These are phyloP conservation scores for Strigamia maritima DNA, from an alignment of 2,888 invertebrate genomes.

Conservation along the genomic window DNA sequence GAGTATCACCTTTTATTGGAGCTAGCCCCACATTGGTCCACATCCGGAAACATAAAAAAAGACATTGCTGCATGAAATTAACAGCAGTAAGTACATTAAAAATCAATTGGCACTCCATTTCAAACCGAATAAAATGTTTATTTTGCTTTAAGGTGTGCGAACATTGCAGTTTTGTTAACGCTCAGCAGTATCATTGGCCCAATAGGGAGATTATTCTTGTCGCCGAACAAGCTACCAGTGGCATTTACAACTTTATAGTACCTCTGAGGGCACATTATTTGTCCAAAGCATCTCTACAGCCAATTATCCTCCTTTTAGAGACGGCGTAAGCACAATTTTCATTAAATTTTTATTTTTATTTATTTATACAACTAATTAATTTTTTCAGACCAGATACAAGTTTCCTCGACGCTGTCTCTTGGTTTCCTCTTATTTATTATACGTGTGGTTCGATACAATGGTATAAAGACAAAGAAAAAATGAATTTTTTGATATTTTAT, in stretches of 20 bases:
- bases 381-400: constrained; percentile 72
- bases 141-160: constrained; percentile 70
- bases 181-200: constrained; percentile 91
- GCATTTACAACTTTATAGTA: constrained; percentile 97
- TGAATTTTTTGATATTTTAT: background rate
- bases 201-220: constrained; percentile 95
- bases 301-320: constrained; percentile 89
- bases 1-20: constrained; percentile 95
- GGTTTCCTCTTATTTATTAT: constrained; percentile 97
- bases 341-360: background rate
- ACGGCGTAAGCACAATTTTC: constrained; percentile 54
- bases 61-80: constrained; percentile 90
- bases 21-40: constrained; percentile 96
- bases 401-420: constrained; percentile 91
- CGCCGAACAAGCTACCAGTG: constrained; percentile 94
- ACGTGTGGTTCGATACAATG: constrained; percentile 96
- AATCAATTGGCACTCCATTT: too few relatives aligned
- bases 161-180: constrained; percentile 86
- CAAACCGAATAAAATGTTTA: background rate
- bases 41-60: constrained; percentile 90
- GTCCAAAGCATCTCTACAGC: constrained; percentile 86
- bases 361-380: too few relatives aligned
- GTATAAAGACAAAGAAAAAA: constrained; percentile 48
- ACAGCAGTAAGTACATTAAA: constrained; percentile 69
- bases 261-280: constrained; percentile 93